These are phyloP conservation scores for Indicator indicator DNA, from an alignment of 2,113 vertebrate species.

Conservation along the genomic window DNA sequence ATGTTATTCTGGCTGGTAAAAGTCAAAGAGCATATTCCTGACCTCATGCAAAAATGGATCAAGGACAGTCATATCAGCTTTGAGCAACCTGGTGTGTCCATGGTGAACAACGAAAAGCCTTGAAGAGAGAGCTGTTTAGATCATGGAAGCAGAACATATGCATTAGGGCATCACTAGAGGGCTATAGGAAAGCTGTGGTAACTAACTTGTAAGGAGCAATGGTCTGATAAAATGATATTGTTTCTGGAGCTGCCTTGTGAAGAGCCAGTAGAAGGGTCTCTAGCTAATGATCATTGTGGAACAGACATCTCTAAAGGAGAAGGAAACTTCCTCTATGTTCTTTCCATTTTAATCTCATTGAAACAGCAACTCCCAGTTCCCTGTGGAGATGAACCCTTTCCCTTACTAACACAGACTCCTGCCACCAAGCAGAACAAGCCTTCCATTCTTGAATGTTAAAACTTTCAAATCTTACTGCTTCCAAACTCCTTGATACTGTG, in stretches of 20 bases:
- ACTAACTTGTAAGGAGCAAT: background rate
- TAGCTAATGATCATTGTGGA: background rate
- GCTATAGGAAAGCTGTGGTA: background rate
- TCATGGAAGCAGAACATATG: background rate
- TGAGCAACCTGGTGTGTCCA: background rate
- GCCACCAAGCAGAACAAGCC: background rate
- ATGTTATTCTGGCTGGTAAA: background rate
- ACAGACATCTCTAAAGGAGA: background rate
- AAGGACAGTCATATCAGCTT: background rate
- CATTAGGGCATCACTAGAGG: background rate
- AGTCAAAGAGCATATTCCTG: background rate
- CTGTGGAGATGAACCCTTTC: background rate
- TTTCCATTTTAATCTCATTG: background rate
- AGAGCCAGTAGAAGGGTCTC: background rate
- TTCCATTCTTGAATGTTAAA: background rate
- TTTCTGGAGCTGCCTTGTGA: background rate
- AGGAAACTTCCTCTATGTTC: background rate
- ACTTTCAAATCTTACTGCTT: background rate
- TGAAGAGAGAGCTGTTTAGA: background rate
- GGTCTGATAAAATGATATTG: background rate
- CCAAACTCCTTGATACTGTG: background rate
- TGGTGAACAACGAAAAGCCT: background rate
- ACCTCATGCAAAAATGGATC: background rate
- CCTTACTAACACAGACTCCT: background rate
- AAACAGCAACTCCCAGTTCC: background rate